Evolutionary conservation across 1,140 invertebrate genomes (phyloP).

Genomic region (Micrasema longulum): DNA sequence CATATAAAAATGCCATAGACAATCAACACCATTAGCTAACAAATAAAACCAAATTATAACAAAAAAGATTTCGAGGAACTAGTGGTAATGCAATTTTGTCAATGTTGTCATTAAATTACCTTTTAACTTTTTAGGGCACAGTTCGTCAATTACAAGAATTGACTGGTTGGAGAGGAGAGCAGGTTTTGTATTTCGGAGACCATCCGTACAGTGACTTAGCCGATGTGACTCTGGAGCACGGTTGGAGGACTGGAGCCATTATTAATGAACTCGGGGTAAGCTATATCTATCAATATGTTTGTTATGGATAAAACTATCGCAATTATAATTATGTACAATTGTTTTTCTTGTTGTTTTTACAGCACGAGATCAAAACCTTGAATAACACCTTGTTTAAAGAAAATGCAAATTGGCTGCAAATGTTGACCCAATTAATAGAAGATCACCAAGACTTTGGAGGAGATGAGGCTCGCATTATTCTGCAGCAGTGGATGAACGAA

Average conservation of each 20-base stretch:
- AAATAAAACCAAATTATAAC: too few relatives aligned
- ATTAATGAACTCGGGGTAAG: slow-evolving; percentile 90
- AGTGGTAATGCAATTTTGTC: too few relatives aligned
- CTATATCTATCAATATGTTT: slow-evolving; percentile 8
- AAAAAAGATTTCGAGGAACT: too few relatives aligned
- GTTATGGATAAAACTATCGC: not conserved
- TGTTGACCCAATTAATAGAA: slow-evolving; percentile 92
- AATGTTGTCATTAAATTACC: too few relatives aligned
- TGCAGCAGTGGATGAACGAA: slow-evolving; percentile 87
- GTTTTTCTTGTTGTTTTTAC: slow-evolving; percentile 55
- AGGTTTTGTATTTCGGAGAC: slow-evolving; percentile 97
- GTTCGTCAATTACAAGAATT: slow-evolving; percentile 90
- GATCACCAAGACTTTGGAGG: slow-evolving; percentile 86
- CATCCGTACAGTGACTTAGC: slow-evolving; percentile 98
- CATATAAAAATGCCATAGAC: too few relatives aligned
- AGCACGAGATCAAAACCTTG: slow-evolving; percentile 93
- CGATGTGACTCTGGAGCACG: slow-evolving; percentile 94
- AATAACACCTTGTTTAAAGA: slow-evolving; percentile 88
- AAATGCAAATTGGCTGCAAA: slow-evolving; percentile 92
- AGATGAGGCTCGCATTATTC: slow-evolving; percentile 74
- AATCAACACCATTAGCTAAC: too few relatives aligned
- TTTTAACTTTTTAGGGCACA: slow-evolving; percentile 79
- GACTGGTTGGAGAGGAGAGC: slow-evolving; percentile 92
- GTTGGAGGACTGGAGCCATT: slow-evolving; percentile 98
- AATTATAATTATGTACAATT: too few relatives aligned